Percentiles rank a stretch among this genome's conserved stretches.
Conservation (phyloP, 2,797 vertebrate genomes). For the Gymnocypris eckloni region DNA sequence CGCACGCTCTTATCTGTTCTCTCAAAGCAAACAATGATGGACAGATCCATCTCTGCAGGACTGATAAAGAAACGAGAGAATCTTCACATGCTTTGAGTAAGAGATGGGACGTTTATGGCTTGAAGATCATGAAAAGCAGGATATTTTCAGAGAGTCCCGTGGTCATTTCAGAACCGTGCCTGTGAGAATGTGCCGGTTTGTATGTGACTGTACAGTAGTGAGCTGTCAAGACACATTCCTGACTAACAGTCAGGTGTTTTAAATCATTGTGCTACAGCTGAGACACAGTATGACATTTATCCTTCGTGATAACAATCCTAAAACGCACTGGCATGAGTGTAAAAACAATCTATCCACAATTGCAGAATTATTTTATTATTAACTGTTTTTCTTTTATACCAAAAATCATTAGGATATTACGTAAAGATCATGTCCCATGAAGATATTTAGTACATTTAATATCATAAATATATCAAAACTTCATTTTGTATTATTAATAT, state of each 20-base stretch:
- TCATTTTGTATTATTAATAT: no score
- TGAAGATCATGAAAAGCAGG: slow-evolving; percentile 1
- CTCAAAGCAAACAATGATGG: slow-evolving; percentile 41
- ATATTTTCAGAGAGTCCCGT: not conserved
- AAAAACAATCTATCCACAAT: no score
- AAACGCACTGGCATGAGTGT: not conserved
- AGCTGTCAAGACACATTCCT: not conserved
- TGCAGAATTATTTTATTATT: not conserved
- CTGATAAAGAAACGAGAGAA: slow-evolving; percentile 33
- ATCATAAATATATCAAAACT: no score
- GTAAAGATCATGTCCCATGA: no score
- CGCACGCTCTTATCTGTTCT: slow-evolving; percentile 25
- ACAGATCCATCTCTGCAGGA: slow-evolving; percentile 4
- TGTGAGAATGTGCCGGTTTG: slow-evolving; percentile 18
- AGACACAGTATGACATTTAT: not conserved
- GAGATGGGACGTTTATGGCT: not conserved
- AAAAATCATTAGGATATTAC: no score
- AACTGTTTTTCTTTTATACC: no score
- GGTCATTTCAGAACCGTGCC: not conserved
- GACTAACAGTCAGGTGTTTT: not conserved
- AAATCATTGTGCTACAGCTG: not conserved
- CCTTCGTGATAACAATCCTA: not conserved
- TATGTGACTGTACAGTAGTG: not conserved
- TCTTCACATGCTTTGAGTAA: slow-evolving; percentile 30
- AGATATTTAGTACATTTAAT: no score